Percentiles rank a stretch among this genome's conserved stretches.
Evolutionary conservation across 2,113 vertebrate genomes (phyloP).

Genomic region (Oriolus oriolus): DNA sequence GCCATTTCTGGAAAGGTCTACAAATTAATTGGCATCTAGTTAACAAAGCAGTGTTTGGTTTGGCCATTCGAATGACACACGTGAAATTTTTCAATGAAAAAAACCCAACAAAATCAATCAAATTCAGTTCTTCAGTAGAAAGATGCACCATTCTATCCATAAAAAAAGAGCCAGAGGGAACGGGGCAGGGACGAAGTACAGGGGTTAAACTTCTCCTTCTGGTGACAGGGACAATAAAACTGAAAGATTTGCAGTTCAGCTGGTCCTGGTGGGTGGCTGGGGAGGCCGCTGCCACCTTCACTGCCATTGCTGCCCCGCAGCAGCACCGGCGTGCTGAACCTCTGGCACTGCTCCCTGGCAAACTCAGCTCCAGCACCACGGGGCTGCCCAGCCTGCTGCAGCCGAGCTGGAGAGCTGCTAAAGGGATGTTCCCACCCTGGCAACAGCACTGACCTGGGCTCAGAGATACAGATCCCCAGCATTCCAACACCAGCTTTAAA

Average conservation of each 20-base stretch:
- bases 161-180: background rate
- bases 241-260: background rate
- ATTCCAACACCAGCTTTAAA: background rate
- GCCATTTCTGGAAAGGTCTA: background rate
- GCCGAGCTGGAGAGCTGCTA: fast-evolving
- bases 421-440: background rate
- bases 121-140: background rate
- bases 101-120: background rate
- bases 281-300: background rate
- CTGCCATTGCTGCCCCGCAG: background rate
- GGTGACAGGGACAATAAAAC: background rate
- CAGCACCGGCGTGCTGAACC: fast-evolving
- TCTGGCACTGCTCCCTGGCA: background rate
- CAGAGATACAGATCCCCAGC: background rate
- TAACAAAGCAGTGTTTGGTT: background rate
- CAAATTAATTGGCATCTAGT: background rate
- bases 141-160: background rate
- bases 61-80: background rate
- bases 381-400: background rate
- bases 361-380: background rate
- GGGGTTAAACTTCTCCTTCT: background rate
- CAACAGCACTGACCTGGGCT: background rate
- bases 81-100: background rate
- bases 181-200: background rate
- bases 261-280: background rate